phyloP scores from a whole-genome alignment of 2,797 vertebrate genomes.

The Eidolon dupreanum region DNA sequence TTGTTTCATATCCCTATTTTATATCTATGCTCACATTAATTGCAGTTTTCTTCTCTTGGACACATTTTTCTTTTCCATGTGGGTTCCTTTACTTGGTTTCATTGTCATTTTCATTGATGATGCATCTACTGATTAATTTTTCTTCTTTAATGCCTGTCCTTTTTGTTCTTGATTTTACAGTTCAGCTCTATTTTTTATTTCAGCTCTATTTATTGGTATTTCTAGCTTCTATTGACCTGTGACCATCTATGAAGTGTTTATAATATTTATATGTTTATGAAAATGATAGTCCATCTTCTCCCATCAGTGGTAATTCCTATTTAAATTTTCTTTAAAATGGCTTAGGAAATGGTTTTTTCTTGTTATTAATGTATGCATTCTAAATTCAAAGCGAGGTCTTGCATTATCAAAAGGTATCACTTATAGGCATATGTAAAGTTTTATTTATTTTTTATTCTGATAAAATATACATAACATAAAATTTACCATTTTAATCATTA shows the following conservation, averaged over 20 bases:
- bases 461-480: neutral
- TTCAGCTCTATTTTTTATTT: conserved; percentile 62
- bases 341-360: conserved; percentile 14
- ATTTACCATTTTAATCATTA: neutral
- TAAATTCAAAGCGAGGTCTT: fast-evolving
- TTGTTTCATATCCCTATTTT: conserved; percentile 6
- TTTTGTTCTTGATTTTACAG: conserved; percentile 48
- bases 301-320: neutral
- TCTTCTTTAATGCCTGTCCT: conserved; percentile 51
- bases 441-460: neutral
- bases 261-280: conserved; percentile 33
- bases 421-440: neutral
- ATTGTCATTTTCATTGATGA: conserved; percentile 59
- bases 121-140: conserved; percentile 58
- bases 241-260: neutral
- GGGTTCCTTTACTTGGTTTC: neutral
- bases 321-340: conserved; percentile 13
- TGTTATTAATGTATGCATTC: neutral
- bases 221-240: conserved; percentile 1
- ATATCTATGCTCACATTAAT: conserved; percentile 5
- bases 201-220: conserved; percentile 12
- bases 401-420: neutral
- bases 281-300: conserved; percentile 27
- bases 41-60: neutral
- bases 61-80: conserved; percentile 53